Percentiles rank a stretch among this genome's conserved stretches.
These are phyloP conservation scores for Microplitis manilae DNA, from an alignment of 2,888 invertebrate species.

Conservation along the genomic window DNA sequence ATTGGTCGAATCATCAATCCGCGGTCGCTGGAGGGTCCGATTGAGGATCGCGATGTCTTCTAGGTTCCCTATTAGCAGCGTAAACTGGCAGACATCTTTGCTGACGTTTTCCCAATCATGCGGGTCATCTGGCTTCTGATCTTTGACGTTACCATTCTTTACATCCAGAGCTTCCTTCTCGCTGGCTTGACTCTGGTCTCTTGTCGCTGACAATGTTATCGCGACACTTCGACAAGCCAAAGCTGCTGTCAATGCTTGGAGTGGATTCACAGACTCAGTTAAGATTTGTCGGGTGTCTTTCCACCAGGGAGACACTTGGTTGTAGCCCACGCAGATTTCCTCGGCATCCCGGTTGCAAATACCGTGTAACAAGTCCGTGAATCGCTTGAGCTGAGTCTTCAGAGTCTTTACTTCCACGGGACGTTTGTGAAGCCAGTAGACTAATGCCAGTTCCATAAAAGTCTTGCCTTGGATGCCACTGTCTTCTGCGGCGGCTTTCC, in stretches of 20 bases:
- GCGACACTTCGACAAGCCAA: constrained; percentile 87
- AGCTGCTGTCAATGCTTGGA: constrained; percentile 86
- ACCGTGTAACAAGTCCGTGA: constrained; percentile 78
- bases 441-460: constrained; percentile 80
- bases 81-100: constrained; percentile 90
- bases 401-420: constrained; percentile 74
- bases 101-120: constrained; percentile 86
- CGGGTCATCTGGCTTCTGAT: no score
- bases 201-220: constrained; percentile 72
- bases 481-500: constrained; percentile 69
- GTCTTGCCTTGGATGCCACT: constrained; percentile 77
- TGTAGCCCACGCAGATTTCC: constrained; percentile 78
- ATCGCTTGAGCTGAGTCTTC: constrained; percentile 78
- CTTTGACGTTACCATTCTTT: no score
- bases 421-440: constrained; percentile 79
- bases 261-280: constrained; percentile 81
- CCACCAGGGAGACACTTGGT: constrained; percentile 88
- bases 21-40: constrained; percentile 73
- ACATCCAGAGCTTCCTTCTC: constrained; percentile 42
- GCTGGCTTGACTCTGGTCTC: constrained; percentile 58
- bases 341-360: constrained; percentile 77
- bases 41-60: constrained; percentile 90
- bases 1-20: constrained; percentile 59
- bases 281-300: constrained; percentile 81
- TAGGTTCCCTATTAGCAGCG: constrained; percentile 87